Base-by-base conservation (phyloP, 2,888 invertebrate species). In the Troilus luridus region DNA sequence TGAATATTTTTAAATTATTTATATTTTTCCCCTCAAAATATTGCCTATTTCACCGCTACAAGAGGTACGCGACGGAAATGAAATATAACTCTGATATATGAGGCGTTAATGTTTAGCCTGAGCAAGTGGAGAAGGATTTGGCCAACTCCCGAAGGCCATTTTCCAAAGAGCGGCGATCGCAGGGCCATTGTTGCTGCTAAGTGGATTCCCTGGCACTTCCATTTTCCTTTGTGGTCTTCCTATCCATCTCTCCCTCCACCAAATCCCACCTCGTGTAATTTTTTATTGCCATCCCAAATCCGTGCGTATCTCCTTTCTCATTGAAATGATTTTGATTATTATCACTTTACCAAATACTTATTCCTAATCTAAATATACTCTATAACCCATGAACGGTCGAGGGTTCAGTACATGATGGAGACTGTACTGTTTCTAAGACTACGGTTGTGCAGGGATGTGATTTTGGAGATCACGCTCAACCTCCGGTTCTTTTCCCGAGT, bases 141-240 rank as follows among this genome's bases (percentile, higher is more conserved):
- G 56, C n/a, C 21, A 85, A 56, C 11, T 56, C 12, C 56, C n/a
- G 85, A 85, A 85, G 85, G 85, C 56, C 85, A 85, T 85, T 85
- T 58, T n/a, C 56, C 54, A 56, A 81, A 81, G 81, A n/a, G 81
- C 19, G 81, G 21, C 85, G 85, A 85, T 85, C 85, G 85, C 21
- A 56, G 7, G 12, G 85, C 85, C 85, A 85, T 85, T 85, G 85
- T 85, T 54, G 85, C 14, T n/a, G 85, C 85, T 85, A 85, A 85
- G 85, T 85, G 85, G 85, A 85, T 85, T 85, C 85, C n/a, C 85
- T 56, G 85, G 85, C 85, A 85, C 85, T 85, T 85, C 85, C 85
- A 85, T 85, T 85, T 85, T 85, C 85, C 85, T 85, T 85, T 85
- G 85, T 85, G 85, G 85, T 85, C 85, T 85, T 58, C 54, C 85